A percentile compares a stretch with the other conserved stretches of the same genome.
phyloP scores from a whole-genome alignment of 2,797 vertebrate genomes.

The Rhinophrynus dorsalis region DNA sequence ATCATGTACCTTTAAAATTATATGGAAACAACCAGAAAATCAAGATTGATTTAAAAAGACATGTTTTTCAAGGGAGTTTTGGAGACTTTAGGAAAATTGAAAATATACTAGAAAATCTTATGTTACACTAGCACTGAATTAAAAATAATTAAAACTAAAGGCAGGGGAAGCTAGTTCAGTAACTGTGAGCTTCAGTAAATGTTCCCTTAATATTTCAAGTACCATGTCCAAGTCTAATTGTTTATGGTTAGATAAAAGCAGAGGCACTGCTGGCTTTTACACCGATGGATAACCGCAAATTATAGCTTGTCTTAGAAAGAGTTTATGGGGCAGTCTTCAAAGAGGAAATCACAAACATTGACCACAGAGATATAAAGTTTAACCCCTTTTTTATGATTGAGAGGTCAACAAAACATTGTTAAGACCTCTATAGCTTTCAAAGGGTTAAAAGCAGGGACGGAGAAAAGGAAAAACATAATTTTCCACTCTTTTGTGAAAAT shows the following conservation, averaged over 20 bases:
- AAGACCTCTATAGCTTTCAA: no score
- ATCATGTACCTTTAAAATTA: background rate
- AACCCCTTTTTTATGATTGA: no score
- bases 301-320: constrained; percentile 23
- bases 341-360: background rate
- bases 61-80: constrained; percentile 4
- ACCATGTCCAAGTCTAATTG: constrained; percentile 41
- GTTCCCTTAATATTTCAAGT: constrained; percentile 44
- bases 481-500: no score
- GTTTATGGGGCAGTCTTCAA: constrained; percentile 11
- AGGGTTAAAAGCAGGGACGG: no score
- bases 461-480: no score
- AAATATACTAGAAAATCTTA: constrained; percentile 23
- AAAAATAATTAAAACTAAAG: constrained; percentile 28
- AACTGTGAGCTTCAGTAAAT: constrained; percentile 26
- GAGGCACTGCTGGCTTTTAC: constrained; percentile 39
- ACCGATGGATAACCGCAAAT: constrained; percentile 37
- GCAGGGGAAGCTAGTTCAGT: constrained; percentile 27
- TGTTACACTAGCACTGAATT: constrained; percentile 23
- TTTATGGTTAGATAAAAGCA: constrained; percentile 47
- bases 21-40: background rate
- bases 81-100: constrained; percentile 1
- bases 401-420: no score
- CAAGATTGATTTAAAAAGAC: background rate
- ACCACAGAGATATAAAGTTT: no score